Evolutionary conservation across 2,797 vertebrate species (phyloP).

Genomic region (Enteromius radiatus): DNA sequence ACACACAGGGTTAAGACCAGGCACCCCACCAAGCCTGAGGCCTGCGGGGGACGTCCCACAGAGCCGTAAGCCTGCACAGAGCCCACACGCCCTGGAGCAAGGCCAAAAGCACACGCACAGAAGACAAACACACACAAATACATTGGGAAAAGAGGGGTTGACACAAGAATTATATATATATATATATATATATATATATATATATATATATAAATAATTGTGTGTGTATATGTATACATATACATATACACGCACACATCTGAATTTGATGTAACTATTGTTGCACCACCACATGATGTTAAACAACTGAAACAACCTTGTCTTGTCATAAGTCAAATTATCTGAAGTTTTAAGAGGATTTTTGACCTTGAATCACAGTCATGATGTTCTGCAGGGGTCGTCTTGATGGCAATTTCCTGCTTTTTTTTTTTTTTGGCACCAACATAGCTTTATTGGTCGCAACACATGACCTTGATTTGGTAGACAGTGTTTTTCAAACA

Average conservation of each 20-base stretch:
- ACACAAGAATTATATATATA: conserved; percentile 44
- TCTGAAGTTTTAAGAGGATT: not conserved
- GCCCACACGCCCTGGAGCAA: conserved; percentile 65
- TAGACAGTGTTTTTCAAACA: too few relatives aligned
- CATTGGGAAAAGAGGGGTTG: conserved; percentile 63
- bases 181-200: too few relatives aligned
- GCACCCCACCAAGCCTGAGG: conserved; percentile 76
- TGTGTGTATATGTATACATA: not conserved
- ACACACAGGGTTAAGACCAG: conserved; percentile 77
- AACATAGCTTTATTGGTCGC: not conserved
- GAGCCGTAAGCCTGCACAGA: conserved; percentile 73
- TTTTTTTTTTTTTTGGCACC: not conserved
- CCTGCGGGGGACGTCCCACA: conserved; percentile 77
- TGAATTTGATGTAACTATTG: not conserved
- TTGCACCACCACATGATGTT: not conserved
- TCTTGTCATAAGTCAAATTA: not conserved
- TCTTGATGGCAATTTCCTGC: not conserved
- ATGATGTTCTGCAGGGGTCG: not conserved
- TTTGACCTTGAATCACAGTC: conserved; percentile 5
- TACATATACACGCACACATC: too few relatives aligned
- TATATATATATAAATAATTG: too few relatives aligned
- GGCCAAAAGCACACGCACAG: conserved; percentile 52
- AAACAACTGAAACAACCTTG: not conserved
- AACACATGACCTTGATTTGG: not conserved
- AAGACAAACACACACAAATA: conserved; percentile 38